phyloP scores from a whole-genome alignment of 1,140 invertebrate species.

The Drosophila busckii region DNA sequence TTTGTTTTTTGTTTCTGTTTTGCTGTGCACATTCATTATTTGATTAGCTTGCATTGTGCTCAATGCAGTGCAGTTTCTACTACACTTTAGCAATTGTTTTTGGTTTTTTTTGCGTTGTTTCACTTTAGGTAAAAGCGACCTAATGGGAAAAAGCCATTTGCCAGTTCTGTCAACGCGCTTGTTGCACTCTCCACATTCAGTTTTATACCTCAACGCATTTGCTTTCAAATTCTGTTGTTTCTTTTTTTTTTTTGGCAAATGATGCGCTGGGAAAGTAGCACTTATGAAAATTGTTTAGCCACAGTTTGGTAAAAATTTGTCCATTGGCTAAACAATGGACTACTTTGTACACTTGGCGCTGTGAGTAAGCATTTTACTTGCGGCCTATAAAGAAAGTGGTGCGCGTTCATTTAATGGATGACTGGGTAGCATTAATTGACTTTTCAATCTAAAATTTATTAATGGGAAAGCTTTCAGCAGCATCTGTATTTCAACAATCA shows the following conservation, averaged over 20 bases:
- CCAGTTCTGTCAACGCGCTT: slow-evolving; percentile 25
- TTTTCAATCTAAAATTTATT: no score
- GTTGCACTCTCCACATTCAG: slow-evolving; percentile 34
- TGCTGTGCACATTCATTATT: slow-evolving; percentile 68
- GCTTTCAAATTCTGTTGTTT: slow-evolving; percentile 48
- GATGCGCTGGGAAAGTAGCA: slow-evolving; percentile 56
- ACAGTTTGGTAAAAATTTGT: slow-evolving; percentile 20
- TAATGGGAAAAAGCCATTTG: slow-evolving; percentile 62
- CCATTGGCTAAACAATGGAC: slow-evolving; percentile 7
- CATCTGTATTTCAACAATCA: no score
- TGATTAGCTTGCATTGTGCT: slow-evolving; percentile 73
- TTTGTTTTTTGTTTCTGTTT: slow-evolving; percentile 58
- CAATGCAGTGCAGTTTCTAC: slow-evolving; percentile 42
- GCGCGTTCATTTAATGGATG: no score
- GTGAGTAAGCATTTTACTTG: slow-evolving; percentile 36
- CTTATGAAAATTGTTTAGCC: slow-evolving; percentile 61
- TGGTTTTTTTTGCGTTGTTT: slow-evolving; percentile 1
- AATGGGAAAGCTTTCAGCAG: no score
- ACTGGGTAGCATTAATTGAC: no score
- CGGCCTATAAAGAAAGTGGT: slow-evolving; percentile 52
- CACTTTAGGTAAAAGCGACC: slow-evolving; percentile 58
- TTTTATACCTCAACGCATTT: slow-evolving; percentile 16
- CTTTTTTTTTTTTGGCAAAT: no score
- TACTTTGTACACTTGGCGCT: slow-evolving; percentile 40
- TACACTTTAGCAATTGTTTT: slow-evolving; percentile 58